Percentiles rank a stretch among this genome's conserved stretches.
phyloP scores from a whole-genome alignment of 1,140 invertebrate genomes.

The Drosophila burlai region DNA sequence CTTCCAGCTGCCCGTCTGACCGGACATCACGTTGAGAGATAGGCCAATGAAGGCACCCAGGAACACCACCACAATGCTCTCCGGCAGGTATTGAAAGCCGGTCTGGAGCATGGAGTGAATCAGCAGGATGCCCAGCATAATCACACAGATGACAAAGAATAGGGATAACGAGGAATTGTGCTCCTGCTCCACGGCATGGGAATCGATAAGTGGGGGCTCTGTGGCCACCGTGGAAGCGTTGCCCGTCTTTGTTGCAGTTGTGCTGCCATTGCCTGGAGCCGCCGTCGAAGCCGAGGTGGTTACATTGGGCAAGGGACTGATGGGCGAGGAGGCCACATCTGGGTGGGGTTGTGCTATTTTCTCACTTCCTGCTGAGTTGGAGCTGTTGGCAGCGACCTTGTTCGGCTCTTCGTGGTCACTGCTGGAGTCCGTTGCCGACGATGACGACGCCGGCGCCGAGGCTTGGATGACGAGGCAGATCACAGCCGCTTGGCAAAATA shows the following conservation, averaged over 20 bases:
- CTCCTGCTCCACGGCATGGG: conserved; percentile 96
- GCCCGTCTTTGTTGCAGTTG: conserved; percentile 19
- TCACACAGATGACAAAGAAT: conserved; percentile 97
- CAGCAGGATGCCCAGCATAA: conserved; percentile 96
- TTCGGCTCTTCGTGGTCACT: background rate
- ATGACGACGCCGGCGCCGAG: background rate
- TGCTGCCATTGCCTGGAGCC: conserved; percentile 2
- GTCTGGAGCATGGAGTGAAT: conserved; percentile 98
- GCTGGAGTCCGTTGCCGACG: background rate
- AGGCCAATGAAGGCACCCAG: conserved; percentile 96
- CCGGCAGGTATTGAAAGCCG: conserved; percentile 98
- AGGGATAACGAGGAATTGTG: conserved; percentile 98
- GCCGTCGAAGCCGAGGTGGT: background rate
- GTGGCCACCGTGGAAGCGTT: conserved; percentile 59
- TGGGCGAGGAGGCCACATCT: background rate
- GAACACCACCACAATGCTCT: conserved; percentile 98
- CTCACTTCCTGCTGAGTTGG: background rate
- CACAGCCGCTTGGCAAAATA: conserved; percentile 21
- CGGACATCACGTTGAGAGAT: conserved; percentile 95
- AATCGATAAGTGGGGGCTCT: conserved; percentile 86
- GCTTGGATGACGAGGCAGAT: background rate
- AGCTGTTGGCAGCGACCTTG: conserved; percentile 1
- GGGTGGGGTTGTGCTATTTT: conserved; percentile 1
- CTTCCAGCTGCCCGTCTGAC: conserved; percentile 96
- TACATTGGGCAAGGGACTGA: background rate